These are phyloP conservation scores for Drosophila rufa DNA, from an alignment of 1,140 invertebrate genomes.

Conservation along the genomic window DNA sequence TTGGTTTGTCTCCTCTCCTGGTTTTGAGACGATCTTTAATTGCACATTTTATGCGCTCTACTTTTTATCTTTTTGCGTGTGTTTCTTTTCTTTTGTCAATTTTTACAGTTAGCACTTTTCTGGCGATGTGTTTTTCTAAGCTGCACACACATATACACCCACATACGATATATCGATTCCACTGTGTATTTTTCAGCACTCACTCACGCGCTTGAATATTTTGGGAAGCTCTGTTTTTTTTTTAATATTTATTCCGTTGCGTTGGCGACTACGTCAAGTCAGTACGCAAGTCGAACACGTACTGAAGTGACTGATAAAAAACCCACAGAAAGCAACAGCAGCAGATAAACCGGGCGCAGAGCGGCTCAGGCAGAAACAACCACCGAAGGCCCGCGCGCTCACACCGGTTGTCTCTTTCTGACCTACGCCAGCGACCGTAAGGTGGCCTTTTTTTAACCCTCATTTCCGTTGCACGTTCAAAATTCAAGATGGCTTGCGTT, in stretches of 20 bases:
- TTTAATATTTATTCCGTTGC: constrained; percentile 50
- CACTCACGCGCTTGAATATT: constrained; percentile 23
- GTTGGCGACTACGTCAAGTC: constrained; percentile 62
- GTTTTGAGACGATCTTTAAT: constrained; percentile 13
- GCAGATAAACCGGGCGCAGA: constrained; percentile 38
- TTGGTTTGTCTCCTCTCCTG: constrained; percentile 4
- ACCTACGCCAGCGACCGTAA: constrained; percentile 10
- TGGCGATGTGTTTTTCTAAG: constrained; percentile 20
- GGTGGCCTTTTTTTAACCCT: constrained; percentile 56
- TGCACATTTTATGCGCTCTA: constrained; percentile 35
- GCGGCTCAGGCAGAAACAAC: constrained; percentile 31
- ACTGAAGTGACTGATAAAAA: constrained; percentile 77
- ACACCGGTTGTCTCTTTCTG: constrained; percentile 49
- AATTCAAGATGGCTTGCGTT: constrained; percentile 77
- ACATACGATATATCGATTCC: constrained; percentile 22
- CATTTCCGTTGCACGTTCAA: constrained; percentile 71
- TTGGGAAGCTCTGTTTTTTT: constrained; percentile 9
- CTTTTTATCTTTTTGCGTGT: constrained; percentile 1
- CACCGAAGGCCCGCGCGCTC: constrained; percentile 1
- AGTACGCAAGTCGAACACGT: constrained; percentile 66
- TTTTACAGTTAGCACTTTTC: constrained; percentile 35
- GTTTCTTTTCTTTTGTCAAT: constrained; percentile 26
- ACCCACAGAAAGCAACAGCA: constrained; percentile 34
- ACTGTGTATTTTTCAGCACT: constrained; percentile 20
- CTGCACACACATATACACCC: constrained; percentile 4